Evolutionary conservation across 2,888 invertebrate genomes (phyloP).

Genomic region (Glyphotaelius pellucidus): DNA sequence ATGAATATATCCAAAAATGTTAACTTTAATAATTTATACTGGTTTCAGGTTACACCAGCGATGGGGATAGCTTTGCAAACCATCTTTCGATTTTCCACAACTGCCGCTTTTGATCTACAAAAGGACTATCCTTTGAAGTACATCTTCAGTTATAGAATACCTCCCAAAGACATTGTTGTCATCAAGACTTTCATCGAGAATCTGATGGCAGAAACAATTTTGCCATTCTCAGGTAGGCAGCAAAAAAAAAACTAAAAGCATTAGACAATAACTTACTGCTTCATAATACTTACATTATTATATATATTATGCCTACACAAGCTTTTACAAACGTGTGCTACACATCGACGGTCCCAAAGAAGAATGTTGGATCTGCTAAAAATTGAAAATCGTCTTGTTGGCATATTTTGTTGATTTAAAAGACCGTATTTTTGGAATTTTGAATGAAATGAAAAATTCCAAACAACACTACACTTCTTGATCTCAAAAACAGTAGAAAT

Average conservation of each 20-base stretch:
- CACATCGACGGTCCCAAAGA: too few relatives aligned
- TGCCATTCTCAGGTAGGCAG: conserved; percentile 62
- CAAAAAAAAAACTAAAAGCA: not conserved
- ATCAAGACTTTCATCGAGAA: conserved; percentile 60
- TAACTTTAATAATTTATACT: not conserved
- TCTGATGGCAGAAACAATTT: conserved; percentile 55
- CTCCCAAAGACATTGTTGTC: conserved; percentile 40
- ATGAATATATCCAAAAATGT: not conserved
- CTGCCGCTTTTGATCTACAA: conserved; percentile 57
- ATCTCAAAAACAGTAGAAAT: too few relatives aligned
- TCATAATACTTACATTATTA: too few relatives aligned
- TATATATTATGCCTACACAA: too few relatives aligned
- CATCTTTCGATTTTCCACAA: conserved; percentile 58
- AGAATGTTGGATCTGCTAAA: too few relatives aligned
- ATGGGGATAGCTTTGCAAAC: conserved; percentile 57
- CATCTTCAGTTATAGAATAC: conserved; percentile 58
- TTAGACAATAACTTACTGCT: not conserved
- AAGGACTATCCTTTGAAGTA: conserved; percentile 63
- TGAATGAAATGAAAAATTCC: too few relatives aligned
- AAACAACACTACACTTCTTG: too few relatives aligned
- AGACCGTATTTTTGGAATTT: too few relatives aligned
- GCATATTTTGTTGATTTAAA: too few relatives aligned
- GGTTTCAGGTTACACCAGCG: conserved; percentile 58
- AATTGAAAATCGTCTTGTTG: too few relatives aligned
- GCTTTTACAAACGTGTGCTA: too few relatives aligned